Evolutionary conservation across 2,888 invertebrate species (phyloP).

Genomic region (Pseudeuparius sepicola): DNA sequence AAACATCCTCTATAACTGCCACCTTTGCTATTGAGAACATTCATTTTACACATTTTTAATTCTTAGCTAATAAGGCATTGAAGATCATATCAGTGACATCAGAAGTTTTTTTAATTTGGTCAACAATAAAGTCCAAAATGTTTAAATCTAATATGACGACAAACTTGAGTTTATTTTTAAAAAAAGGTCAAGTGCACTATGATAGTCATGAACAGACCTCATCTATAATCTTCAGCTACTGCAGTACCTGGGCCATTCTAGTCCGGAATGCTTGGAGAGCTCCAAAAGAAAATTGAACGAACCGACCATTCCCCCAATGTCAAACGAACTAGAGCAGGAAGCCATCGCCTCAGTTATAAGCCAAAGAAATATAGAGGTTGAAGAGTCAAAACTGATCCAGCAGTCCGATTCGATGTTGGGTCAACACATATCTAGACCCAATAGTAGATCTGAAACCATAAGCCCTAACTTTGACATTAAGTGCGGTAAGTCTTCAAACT

Average conservation of each 20-base stretch:
- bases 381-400: slow-evolving; percentile 42
- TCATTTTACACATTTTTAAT: too few relatives aligned
- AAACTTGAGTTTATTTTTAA: too few relatives aligned
- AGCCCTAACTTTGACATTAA: slow-evolving; percentile 19
- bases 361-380: slow-evolving; percentile 75
- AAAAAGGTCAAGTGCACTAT: too few relatives aligned
- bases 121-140: too few relatives aligned
- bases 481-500: slow-evolving; percentile 19
- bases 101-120: too few relatives aligned
- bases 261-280: slow-evolving; percentile 72
- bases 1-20: too few relatives aligned
- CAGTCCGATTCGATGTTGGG: slow-evolving; percentile 33
- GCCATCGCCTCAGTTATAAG: slow-evolving; percentile 76
- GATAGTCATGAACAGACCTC: too few relatives aligned
- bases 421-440: slow-evolving; percentile 32
- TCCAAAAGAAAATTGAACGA: slow-evolving; percentile 65
- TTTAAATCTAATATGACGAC: too few relatives aligned
- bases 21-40: too few relatives aligned
- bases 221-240: slow-evolving; percentile 57
- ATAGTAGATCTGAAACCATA: slow-evolving; percentile 25
- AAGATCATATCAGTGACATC: too few relatives aligned
- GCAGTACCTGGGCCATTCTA: slow-evolving; percentile 84
- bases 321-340: slow-evolving; percentile 69
- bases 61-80: too few relatives aligned
- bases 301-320: slow-evolving; percentile 65